Percentiles rank a stretch among this genome's conserved stretches.
phyloP scores from a whole-genome alignment of 2,113 vertebrate genomes.

The Dinomys branickii region DNA sequence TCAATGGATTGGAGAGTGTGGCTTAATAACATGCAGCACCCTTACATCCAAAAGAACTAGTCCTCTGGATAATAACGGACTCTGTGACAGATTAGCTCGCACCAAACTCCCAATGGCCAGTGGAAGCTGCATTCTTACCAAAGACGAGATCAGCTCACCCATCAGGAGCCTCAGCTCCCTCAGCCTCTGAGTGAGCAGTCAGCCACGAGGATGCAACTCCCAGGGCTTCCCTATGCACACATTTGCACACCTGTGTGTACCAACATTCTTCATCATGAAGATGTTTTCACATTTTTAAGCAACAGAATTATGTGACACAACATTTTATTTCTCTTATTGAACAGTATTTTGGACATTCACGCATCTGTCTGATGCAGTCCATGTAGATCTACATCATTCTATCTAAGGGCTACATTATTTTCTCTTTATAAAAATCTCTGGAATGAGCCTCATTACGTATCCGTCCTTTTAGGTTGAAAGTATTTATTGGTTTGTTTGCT shows the following conservation, averaged over 20 bases:
- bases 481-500: not conserved
- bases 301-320: not conserved
- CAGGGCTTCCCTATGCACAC: not conserved
- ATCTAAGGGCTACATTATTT: not conserved
- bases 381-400: not conserved
- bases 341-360: not conserved
- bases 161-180: not conserved
- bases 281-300: not conserved
- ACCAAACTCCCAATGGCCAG: not conserved
- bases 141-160: not conserved
- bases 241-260: not conserved
- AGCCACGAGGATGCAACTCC: not conserved
- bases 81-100: not conserved
- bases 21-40: not conserved
- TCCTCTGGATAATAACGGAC: not conserved
- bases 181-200: not conserved
- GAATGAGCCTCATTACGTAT: not conserved
- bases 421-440: not conserved
- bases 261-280: not conserved
- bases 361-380: not conserved
- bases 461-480: not conserved
- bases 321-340: not conserved
- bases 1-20: not conserved
- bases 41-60: not conserved
- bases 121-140: accelerated